Conservation (phyloP, 92 coral and sea anemone genomes). For the Palythoa grandis region DNA sequence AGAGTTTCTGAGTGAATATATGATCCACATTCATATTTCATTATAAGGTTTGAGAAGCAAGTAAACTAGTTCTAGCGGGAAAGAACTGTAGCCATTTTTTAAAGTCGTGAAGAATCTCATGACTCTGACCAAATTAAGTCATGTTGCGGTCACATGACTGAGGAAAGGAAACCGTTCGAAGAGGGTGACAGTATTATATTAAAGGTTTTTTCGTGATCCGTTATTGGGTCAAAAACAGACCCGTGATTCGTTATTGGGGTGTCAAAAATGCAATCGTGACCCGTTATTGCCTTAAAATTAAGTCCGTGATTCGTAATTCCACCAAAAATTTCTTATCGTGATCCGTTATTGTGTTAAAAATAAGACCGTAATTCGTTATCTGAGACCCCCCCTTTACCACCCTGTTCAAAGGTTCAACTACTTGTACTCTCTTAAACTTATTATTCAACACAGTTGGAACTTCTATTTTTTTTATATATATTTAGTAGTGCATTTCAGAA, state of each 20-base stretch:
- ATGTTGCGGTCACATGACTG: conserved; percentile 1
- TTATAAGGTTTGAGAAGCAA: neutral
- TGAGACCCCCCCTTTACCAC: too few species aligned
- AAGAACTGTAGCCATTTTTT: neutral
- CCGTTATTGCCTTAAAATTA: too few species aligned
- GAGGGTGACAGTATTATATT: neutral
- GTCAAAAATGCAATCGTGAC: too few species aligned
- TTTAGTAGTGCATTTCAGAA: neutral
- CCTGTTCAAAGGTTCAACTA: neutral
- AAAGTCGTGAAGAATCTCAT: neutral
- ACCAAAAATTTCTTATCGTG: too few species aligned
- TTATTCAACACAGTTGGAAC: too few species aligned
- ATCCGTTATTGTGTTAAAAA: too few species aligned
- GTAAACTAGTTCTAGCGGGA: neutral
- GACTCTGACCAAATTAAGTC: neutral
- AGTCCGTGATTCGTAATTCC: too few species aligned
- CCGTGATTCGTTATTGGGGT: too few species aligned
- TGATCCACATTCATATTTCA: neutral
- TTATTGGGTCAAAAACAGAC: too few species aligned
- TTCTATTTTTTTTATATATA: neutral
- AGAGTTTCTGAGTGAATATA: neutral
- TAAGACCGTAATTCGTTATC: too few species aligned
- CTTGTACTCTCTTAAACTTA: too few species aligned
- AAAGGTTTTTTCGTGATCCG: too few species aligned
- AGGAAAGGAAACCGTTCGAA: neutral